A percentile compares a stretch with the other conserved stretches of the same genome.
Evolutionary conservation across 2,113 vertebrate species (phyloP).

Genomic region (Cnemophilus loriae): DNA sequence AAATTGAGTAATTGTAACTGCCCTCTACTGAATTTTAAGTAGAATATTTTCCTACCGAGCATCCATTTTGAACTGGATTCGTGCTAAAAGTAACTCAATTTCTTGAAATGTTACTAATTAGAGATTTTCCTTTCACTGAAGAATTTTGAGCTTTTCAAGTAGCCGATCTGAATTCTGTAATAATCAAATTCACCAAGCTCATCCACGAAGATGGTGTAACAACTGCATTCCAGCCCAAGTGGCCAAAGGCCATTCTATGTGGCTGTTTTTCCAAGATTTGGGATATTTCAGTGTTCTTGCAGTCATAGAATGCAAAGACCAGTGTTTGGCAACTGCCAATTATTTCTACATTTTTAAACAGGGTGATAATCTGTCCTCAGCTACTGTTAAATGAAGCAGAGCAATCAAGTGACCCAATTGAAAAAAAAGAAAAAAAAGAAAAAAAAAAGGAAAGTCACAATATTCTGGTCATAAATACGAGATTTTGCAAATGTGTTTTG

Average conservation of each 20-base stretch:
- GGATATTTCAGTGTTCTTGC: not conserved
- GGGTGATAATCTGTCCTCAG: not conserved
- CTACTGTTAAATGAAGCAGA: not conserved
- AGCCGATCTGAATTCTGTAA: not conserved
- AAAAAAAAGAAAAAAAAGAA: not conserved
- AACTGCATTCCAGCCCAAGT: not conserved
- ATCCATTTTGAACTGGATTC: not conserved
- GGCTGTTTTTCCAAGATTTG: not conserved
- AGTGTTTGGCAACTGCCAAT: not conserved
- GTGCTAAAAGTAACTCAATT: not conserved
- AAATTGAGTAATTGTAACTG: not conserved
- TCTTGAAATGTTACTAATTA: not conserved
- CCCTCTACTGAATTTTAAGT: not conserved
- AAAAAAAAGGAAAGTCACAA: not conserved
- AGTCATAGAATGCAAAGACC: not conserved
- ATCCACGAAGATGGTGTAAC: not conserved
- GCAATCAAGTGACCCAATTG: not conserved
- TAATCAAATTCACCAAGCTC: not conserved
- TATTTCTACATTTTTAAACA: not conserved
- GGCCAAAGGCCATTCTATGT: not conserved
- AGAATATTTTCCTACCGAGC: fast-evolving
- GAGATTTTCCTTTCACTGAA: not conserved
- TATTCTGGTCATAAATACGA: not conserved
- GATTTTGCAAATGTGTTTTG: not conserved
- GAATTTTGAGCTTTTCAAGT: not conserved